phyloP scores from a whole-genome alignment of 2,888 invertebrate genomes.

The Rhagium mordax region DNA sequence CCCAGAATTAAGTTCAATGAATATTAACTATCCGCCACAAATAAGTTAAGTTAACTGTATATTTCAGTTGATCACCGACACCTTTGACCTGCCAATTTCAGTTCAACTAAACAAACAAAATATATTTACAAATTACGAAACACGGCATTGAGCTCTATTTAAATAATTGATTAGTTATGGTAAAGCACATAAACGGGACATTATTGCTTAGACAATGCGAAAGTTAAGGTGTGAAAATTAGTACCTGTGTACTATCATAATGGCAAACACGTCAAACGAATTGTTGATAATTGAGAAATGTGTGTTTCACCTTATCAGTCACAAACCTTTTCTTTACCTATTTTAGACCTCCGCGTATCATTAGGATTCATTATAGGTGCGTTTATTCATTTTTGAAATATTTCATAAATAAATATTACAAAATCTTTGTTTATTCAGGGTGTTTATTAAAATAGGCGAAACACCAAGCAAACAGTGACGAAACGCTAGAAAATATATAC shows the following conservation, averaged over 20 bases:
- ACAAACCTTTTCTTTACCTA: not conserved
- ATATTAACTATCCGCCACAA: too few species aligned
- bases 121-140: not conserved
- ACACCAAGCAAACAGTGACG: too few species aligned
- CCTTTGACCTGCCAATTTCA: too few species aligned
- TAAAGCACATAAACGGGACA: not conserved
- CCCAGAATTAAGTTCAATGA: too few species aligned
- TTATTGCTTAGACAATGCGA: not conserved
- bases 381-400: not conserved
- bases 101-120: not conserved
- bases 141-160: not conserved
- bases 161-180: not conserved
- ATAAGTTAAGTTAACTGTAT: too few species aligned
- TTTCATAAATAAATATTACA: not conserved
- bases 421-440: too few species aligned
- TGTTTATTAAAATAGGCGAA: too few species aligned
- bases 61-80: too few species aligned
- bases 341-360: not conserved
- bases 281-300: not conserved
- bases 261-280: not conserved
- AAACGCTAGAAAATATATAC: too few species aligned
- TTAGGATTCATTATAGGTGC: not conserved
- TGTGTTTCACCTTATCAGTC: not conserved
- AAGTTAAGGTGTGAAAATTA: conserved; percentile 18
- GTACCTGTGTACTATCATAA: not conserved